Evolutionary conservation across 2,797 vertebrate species (phyloP), one percentile per base, ranked within the genome.

Genomic region (Crax fasciolata): DNA sequence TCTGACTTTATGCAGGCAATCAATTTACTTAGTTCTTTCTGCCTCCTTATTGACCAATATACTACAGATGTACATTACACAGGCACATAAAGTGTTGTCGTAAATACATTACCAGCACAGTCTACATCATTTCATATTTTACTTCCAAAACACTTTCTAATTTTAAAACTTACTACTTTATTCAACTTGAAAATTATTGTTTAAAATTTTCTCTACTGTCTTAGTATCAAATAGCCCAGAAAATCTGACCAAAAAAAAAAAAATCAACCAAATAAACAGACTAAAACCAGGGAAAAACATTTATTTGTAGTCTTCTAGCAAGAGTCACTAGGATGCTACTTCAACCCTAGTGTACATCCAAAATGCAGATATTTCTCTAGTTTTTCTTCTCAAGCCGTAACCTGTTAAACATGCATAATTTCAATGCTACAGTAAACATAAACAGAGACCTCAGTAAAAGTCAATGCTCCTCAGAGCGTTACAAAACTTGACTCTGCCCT

Each of bases 1-100:
- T 80, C 59, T 83, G 77, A 94, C 84, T 87, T 66, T 90, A 65
- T 84, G 84, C 23, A 91, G 89, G 41, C 30, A 91, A 93, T 93
- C 80, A 73, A 62, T 88, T 84, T 77, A 61, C 41, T 66, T 65
- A 43, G 51, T 62, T 51, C 38, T 58, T 90, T 77, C 73, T 87
- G 23, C 23, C 83, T 24, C 12, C 39, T 67, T 93, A 88, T 92
- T 92, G 89, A 96, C 94, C 84, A 76, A 15, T 66, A 84, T 44
- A 79, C 41, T 51, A 48, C 70, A 88, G 91, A 83, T 62, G 32
- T 61, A 78, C 46, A 39, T 84, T 88, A 57, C n/a, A 85, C n/a
- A 44, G 54, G 48, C 63, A 90, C 57, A 49, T 55, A 88, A 88
- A 91, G 84, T 67, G 57, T 19, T 89, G 24, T 49, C 49, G 59